Percentiles rank a stretch among this genome's conserved stretches.
Evolutionary conservation across 1,140 invertebrate genomes (phyloP).

Genomic region (Aphelenchoides fujianensis): DNA sequence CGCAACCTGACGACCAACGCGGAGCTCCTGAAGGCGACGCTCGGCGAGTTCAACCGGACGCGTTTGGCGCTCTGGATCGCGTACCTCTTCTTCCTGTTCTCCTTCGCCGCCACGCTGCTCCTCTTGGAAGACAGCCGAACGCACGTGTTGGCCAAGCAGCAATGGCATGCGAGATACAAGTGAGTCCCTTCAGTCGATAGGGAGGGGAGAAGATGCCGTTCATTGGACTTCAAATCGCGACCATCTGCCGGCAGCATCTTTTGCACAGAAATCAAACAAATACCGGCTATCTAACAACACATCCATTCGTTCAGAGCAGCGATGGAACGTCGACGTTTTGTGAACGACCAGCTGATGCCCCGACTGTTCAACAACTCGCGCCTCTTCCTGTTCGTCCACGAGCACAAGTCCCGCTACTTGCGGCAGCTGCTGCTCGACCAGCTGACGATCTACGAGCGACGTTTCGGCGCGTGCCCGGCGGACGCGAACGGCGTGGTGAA

Average conservation of each 20-base stretch:
- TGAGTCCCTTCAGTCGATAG: neutral
- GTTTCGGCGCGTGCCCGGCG: neutral
- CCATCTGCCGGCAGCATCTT: too few relatives aligned
- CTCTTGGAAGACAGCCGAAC: neutral
- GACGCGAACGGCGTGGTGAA: too few relatives aligned
- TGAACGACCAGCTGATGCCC: constrained; percentile 5
- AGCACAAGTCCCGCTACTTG: constrained; percentile 18
- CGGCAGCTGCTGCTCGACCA: constrained; percentile 3
- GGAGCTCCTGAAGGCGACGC: too few relatives aligned
- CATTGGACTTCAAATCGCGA: too few relatives aligned
- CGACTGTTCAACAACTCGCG: constrained; percentile 16
- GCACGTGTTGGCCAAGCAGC: neutral
- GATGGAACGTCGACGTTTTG: neutral
- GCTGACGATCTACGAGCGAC: neutral
- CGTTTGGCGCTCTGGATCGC: neutral
- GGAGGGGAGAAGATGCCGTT: too few relatives aligned
- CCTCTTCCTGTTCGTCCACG: constrained; percentile 10
- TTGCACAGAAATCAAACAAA: too few relatives aligned
- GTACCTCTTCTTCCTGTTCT: neutral
- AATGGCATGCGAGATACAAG: neutral
- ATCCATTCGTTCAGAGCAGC: neutral
- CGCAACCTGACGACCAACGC: too few relatives aligned
- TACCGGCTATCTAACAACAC: too few relatives aligned
- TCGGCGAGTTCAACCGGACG: too few relatives aligned
- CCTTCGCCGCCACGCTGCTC: neutral